A percentile compares a stretch with the other conserved stretches of the same genome.
phyloP scores from a whole-genome alignment of 2,888 invertebrate species.

The Drosophila subsilvestris region DNA sequence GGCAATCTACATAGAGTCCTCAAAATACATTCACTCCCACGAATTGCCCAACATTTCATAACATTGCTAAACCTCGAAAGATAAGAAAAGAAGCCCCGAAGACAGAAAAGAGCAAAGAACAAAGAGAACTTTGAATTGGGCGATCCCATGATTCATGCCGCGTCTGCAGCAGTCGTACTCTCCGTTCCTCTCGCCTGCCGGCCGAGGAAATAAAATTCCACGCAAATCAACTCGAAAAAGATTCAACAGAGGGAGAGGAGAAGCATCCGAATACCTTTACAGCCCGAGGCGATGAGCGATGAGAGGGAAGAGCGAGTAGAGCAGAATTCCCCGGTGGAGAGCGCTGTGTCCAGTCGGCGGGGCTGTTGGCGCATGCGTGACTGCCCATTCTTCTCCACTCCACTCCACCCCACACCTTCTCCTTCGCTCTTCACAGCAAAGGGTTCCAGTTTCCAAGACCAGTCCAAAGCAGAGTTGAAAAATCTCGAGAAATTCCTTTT shows the following conservation, averaged over 20 bases:
- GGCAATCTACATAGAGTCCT: too few species aligned
- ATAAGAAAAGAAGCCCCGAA: conserved; percentile 18
- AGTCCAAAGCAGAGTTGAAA: conserved; percentile 65
- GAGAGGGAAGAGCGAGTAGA: conserved; percentile 23
- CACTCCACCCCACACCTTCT: not conserved
- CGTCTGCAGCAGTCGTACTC: conserved; percentile 17
- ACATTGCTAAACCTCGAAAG: conserved; percentile 25
- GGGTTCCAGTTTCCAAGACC: conserved; percentile 79
- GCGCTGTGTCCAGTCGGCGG: conserved; percentile 40
- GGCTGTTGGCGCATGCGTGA: conserved; percentile 75
- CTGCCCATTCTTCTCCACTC: conserved; percentile 49
- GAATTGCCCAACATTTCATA: conserved; percentile 37
- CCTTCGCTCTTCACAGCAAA: conserved; percentile 37
- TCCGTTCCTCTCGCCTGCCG: not conserved
- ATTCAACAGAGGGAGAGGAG: conserved; percentile 19
- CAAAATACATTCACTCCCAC: too few species aligned
- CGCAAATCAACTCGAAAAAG: conserved; percentile 73
- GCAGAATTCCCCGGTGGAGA: conserved; percentile 20
- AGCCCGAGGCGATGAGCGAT: conserved; percentile 32
- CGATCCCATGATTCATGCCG: conserved; percentile 42
- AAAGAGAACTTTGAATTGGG: conserved; percentile 30
- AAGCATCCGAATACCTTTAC: conserved; percentile 57
- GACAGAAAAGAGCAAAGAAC: conserved; percentile 17
- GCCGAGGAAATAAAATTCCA: conserved; percentile 72
- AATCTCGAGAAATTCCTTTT: conserved; percentile 76